These are phyloP conservation scores for Dysdera silvatica DNA, from an alignment of 1,140 invertebrate genomes.

Conservation along the genomic window DNA sequence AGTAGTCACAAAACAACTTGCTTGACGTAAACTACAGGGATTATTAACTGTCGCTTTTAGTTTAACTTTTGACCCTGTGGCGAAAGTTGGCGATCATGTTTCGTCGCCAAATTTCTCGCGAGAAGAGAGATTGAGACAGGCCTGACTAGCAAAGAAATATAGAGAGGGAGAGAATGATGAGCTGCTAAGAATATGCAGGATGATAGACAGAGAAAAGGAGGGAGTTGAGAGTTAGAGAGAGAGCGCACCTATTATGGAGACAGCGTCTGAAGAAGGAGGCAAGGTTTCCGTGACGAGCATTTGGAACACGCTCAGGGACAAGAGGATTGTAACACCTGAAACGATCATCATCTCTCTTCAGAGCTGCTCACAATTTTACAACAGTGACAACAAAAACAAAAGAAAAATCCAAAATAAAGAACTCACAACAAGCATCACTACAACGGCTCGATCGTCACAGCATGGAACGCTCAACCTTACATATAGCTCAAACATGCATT, in stretches of 20 bases:
- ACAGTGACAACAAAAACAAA: too few relatives aligned
- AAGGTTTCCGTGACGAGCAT: conserved; percentile 92
- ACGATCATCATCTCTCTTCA: conserved; percentile 31
- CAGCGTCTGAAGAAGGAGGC: conserved; percentile 92
- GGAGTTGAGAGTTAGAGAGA: conserved; percentile 9
- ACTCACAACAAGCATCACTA: conserved; percentile 29
- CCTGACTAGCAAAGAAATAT: too few relatives aligned
- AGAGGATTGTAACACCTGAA: conserved; percentile 95
- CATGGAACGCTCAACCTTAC: not conserved
- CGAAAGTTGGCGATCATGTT: too few relatives aligned
- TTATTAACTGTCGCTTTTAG: too few relatives aligned
- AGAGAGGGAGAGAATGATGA: conserved; percentile 1
- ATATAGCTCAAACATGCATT: not conserved
- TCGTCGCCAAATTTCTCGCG: too few relatives aligned
- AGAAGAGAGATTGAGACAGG: too few relatives aligned
- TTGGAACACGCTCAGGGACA: conserved; percentile 98
- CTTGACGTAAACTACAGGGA: too few relatives aligned
- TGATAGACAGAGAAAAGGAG: not conserved
- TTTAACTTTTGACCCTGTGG: too few relatives aligned
- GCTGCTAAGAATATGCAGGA: conserved; percentile 1
- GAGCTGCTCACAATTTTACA: conserved; percentile 23
- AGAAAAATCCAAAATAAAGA: too few relatives aligned
- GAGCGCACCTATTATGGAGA: conserved; percentile 86
- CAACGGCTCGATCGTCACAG: not conserved
- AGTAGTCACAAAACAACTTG: too few relatives aligned